Percentiles rank a stretch among this genome's conserved stretches.
These are phyloP conservation scores for Tenualosa thibaudeaui DNA, from an alignment of 2,797 vertebrate species.

Conservation along the genomic window DNA sequence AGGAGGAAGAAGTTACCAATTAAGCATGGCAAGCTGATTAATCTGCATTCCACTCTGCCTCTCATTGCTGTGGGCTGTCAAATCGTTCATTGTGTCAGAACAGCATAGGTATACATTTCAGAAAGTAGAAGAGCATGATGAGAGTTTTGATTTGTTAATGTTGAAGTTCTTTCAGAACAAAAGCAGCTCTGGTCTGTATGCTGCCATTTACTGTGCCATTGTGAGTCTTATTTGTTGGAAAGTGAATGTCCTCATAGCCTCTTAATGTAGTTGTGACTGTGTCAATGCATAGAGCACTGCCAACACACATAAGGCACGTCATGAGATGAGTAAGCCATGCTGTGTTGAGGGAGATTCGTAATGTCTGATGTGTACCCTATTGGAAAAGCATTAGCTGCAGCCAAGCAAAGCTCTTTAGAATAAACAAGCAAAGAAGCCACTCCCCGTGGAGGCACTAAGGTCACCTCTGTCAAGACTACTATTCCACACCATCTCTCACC, in stretches of 20 bases:
- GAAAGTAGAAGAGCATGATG: background rate
- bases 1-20: slow-evolving; percentile 42
- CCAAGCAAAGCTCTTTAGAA: slow-evolving; percentile 3
- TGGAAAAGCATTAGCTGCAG: background rate
- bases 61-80: background rate
- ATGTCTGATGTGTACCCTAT: slow-evolving; percentile 4
- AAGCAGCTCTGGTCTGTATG: background rate
- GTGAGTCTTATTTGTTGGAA: background rate
- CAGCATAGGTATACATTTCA: background rate
- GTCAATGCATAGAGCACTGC: background rate
- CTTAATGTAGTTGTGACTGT: background rate
- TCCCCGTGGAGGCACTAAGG: background rate
- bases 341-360: background rate
- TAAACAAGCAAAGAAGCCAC: background rate
- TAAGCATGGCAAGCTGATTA: slow-evolving; percentile 35
- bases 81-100: background rate
- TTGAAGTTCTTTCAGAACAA: background rate
- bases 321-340: background rate
- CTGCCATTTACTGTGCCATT: background rate
- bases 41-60: background rate
- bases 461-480: slow-evolving; percentile 5
- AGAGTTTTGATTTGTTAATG: background rate
- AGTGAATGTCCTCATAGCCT: background rate
- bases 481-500: background rate
- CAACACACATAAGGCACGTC: background rate